Base-by-base conservation (phyloP, 2,797 vertebrate species). In the Mallotus villosus region DNA sequence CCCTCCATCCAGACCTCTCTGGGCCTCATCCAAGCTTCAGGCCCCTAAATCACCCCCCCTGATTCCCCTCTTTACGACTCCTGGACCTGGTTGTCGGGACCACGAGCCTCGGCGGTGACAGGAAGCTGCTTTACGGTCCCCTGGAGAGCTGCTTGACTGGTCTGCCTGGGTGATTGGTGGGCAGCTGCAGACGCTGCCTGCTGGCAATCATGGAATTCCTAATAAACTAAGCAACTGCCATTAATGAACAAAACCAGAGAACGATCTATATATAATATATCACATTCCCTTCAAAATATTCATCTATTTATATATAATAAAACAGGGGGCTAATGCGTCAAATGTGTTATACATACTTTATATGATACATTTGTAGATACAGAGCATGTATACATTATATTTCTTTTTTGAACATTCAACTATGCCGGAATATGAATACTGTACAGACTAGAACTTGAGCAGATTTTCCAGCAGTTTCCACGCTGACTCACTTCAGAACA, bases 191-290 rank as follows among this genome's bases (percentile, higher is more conserved):
- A 86, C 79, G 70, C 75, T 65, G 16, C 51, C 67, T 89, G 74
- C 68, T 57, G 57, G 61, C 81, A 79, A 83, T 83, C 80, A 77
- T 81, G 61, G 81, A 9, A 0, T 84, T 79, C 79, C 83, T 81
- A 80, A 87, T 86, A 87, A 88, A 87, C 79, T 59, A 81, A 82
- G 87, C 80, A 85, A 84, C 75, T 83, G 22, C 37, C 37, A 41
- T 41, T 41, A 41, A 41, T 17, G 17, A 53, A 53, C 51, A n/a
- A 53, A 14, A 19, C 51, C 51, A n/a, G 51, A 6, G 8, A 53
- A 53, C 16, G 17, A 53, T 17, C 51, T 21, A 57, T 57, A 19
- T 19, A 12, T 41, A 3, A 12, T 41, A 41, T 41, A 41, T 41
- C 37, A 41, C 37, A 14, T 12, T 41, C 2, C 17, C n/a, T 22